Base-by-base conservation (phyloP, 2,113 vertebrate species). In the Nestor notabilis region DNA sequence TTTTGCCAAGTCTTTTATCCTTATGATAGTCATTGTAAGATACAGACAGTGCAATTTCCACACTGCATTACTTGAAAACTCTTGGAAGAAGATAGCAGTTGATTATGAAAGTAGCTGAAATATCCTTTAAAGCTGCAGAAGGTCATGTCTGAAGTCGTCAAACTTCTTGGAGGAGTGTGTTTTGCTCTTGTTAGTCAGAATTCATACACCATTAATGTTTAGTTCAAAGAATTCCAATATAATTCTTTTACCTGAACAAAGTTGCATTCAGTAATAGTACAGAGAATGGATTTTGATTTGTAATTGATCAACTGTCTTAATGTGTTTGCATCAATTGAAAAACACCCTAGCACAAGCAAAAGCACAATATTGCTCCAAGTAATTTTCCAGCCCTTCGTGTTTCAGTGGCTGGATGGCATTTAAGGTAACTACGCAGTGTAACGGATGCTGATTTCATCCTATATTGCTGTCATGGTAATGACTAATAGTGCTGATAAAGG, bases 221-320 rank as follows among this genome's bases (percentile, higher is more conserved):
- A 46, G 23, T 71, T 89, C 53, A 16, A 65, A 86, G 41, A 55
- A 76, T 86, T 95, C 77, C 86, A 80, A 5, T 58, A 39, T 31
- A 43, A 8, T 39, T 82, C 74, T 91, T 83, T 77, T 82, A 78
- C 72, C 77, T 91, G 83, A 77, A 52, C 63, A 49, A 94, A 87
- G 69, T 29, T 87, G 28, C 63, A 90, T 71, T 96, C 71, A 63
- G 89, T 92, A 97, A 85, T 79, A 94, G 53, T 88, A 91, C 82
- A 93, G 92, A 87, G 84, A 86, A 91, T 97, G 90, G 95, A 95
- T 97, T 97, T 97, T 96, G 91, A 94, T 96, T 97, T 94, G 91
- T 88, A 91, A 95, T 97, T 93, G 96, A 97, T 97, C 93, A 97
- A 87, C 94, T 96, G 93, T 79, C 96, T 79, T 84, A 95, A 95